These are phyloP conservation scores for Myiothlypis chrysogaster DNA, from an alignment of 2,797 vertebrate genomes.

Conservation along the genomic window DNA sequence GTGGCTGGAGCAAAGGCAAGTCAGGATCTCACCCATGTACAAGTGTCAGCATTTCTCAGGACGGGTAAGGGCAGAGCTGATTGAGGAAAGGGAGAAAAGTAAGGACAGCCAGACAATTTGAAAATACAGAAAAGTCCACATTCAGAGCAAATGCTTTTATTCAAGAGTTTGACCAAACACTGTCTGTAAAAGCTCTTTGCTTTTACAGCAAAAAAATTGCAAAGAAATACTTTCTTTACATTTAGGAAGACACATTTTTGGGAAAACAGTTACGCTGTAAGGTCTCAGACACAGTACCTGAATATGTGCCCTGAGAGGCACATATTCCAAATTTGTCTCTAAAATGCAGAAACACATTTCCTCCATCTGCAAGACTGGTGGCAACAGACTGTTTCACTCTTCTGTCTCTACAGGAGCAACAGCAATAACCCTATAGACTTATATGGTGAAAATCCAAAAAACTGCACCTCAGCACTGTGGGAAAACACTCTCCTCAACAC, in stretches of 20 bases:
- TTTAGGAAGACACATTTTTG: not conserved
- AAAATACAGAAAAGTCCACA: not conserved
- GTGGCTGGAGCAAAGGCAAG: not conserved
- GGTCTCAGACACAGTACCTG: not conserved
- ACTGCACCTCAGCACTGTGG: not conserved
- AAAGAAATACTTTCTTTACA: not conserved
- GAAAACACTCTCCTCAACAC: not conserved
- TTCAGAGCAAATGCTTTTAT: not conserved
- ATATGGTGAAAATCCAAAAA: not conserved
- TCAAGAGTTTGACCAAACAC: not conserved
- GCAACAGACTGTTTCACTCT: not conserved
- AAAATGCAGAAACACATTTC: not conserved
- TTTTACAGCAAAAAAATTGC: not conserved
- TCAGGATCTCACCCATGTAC: not conserved
- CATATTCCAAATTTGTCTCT: not conserved
- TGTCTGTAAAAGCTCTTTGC: not conserved
- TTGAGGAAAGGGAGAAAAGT: not conserved
- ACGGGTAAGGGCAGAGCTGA: not conserved
- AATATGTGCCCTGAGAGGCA: not conserved
- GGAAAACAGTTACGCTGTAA: not conserved
- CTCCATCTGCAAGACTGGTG: not conserved
- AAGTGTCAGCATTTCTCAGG: not conserved
- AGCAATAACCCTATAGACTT: not conserved
- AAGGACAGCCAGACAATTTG: not conserved
- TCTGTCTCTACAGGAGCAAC: not conserved